Evolutionary conservation across 2,113 vertebrate genomes (phyloP).

Genomic region (Bostrychus sinensis): DNA sequence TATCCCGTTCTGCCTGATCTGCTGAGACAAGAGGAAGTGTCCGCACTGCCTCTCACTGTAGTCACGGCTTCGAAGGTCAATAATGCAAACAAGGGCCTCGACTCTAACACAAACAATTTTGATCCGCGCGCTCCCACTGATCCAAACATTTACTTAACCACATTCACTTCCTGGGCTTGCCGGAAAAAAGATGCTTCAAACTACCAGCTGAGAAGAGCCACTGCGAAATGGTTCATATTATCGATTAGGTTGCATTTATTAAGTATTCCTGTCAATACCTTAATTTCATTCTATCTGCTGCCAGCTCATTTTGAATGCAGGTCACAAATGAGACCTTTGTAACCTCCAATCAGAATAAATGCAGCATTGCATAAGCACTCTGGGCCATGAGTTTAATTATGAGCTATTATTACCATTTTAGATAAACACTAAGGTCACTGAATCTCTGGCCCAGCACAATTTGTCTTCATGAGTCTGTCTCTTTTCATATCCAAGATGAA

Average conservation of each 20-base stretch:
- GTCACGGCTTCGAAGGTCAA: conserved; percentile 49
- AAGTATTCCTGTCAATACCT: conserved; percentile 42
- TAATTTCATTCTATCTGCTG: conserved; percentile 30
- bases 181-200: conserved; percentile 35
- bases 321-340: conserved; percentile 52
- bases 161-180: conserved; percentile 53
- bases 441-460: conserved; percentile 42
- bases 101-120: conserved; percentile 64
- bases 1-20: neutral
- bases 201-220: conserved; percentile 6
- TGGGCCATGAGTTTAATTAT: conserved; percentile 61
- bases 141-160: conserved; percentile 66
- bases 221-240: conserved; percentile 34
- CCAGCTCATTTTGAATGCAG: conserved; percentile 55
- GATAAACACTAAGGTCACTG: conserved; percentile 54
- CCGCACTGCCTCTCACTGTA: conserved; percentile 36
- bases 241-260: conserved; percentile 35
- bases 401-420: conserved; percentile 57
- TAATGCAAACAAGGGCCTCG: conserved; percentile 58
- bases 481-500: conserved; percentile 21
- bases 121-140: conserved; percentile 53
- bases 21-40: conserved; percentile 24
- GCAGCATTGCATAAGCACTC: conserved; percentile 24
- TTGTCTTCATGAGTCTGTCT: conserved; percentile 21
- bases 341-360: conserved; percentile 61